Evolutionary conservation across 2,888 invertebrate genomes (phyloP), one percentile per base, ranked within the genome.

Genomic region (Coenonympha glycerion): DNA sequence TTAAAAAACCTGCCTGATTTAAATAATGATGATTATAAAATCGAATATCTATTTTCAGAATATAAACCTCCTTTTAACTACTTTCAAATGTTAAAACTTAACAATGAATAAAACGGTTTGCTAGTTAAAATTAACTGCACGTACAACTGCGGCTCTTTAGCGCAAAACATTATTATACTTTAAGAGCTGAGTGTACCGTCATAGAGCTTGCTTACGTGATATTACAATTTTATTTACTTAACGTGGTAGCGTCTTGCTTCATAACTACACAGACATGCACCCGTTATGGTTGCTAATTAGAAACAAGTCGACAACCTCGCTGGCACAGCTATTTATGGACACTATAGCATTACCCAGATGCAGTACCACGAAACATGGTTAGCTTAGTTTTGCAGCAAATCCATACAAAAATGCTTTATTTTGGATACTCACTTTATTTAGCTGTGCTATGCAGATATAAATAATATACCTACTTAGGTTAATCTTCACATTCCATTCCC

Each of bases 211-310:
- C 49, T 53, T 53, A 55, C 53, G 53, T 52, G 52, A 53, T 55
- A 49, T 55, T 55, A 49, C 53, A 55, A 49, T 55, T 53, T 49
- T 49, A 55, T 55, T 55, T 55, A 49, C 55, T 53, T 53, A 55
- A 53, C 34, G 53, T 28, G 52, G 45, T 33, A 33, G 42, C 52
- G 42, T 44, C 47, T 13, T 41, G 34, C 52, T 22, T 47, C 33
- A 39, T 49, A 55, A 49, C 52, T 49, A 51, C 44, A 44, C 39
- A 50, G 50, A 47, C 47, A 50, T 54, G 44, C 30, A 22, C 36
- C 16, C 34, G 42, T 18, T 34, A 33, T 33, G 34, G n/a, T 16
- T 46, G 33, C 33, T 40, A 44, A 50, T 47, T 53, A 50, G 31
- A 22, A 44, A 16, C 24, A 2, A 41, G 41, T n/a, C n/a, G n/a